Evolutionary conservation across 2,888 invertebrate species (phyloP).

Genomic region (Subacronicta megacephala): DNA sequence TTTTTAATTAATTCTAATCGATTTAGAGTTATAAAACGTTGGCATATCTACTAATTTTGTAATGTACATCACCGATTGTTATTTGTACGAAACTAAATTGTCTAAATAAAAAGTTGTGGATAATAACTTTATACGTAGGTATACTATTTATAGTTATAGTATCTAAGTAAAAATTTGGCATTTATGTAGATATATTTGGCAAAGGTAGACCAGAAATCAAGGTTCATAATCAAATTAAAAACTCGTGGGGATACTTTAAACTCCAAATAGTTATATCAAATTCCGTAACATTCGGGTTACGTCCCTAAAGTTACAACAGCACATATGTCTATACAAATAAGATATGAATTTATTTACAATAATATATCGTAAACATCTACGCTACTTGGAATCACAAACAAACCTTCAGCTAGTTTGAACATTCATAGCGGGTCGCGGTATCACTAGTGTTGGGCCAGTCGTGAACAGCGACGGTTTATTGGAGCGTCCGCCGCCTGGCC

Average conservation of each 20-base stretch:
- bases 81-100: conserved; percentile 34
- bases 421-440: conserved; percentile 39
- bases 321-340: conserved; percentile 50
- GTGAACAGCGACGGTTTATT: conserved; percentile 17
- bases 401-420: conserved; percentile 52
- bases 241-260: too few relatives aligned
- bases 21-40: conserved; percentile 61
- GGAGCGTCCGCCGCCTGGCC: conserved; percentile 58
- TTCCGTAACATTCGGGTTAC: conserved; percentile 26
- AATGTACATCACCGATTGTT: conserved; percentile 38
- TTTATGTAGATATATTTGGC: conserved; percentile 51
- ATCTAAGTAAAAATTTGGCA: conserved; percentile 61
- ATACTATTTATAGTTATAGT: too few relatives aligned
- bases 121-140: too few relatives aligned
- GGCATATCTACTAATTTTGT: conserved; percentile 44
- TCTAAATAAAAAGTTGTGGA: too few relatives aligned
- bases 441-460: conserved; percentile 14
- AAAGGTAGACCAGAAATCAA: conserved; percentile 30
- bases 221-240: conserved; percentile 33
- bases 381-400: conserved; percentile 47
- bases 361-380: conserved; percentile 53
- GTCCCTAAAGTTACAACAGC: conserved; percentile 54
- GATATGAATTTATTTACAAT: conserved; percentile 67
- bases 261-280: conserved; percentile 22
- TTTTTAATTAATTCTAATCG: conserved; percentile 54